A percentile compares a stretch with the other conserved stretches of the same genome.
Conservation (phyloP, 1,140 invertebrate species). For the Periplaneta americana region DNA sequence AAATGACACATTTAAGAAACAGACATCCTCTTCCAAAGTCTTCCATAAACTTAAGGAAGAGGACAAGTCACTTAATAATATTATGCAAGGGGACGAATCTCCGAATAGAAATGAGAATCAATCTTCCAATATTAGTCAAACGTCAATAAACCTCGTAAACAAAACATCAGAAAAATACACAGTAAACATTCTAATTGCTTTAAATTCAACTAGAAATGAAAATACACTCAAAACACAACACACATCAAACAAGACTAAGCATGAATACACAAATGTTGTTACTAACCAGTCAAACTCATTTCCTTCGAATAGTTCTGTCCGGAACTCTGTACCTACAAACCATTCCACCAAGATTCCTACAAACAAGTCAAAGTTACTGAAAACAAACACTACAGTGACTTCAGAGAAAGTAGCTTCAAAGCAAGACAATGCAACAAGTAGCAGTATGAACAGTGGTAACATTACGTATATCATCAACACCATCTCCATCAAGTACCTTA, state of each 20-base stretch:
- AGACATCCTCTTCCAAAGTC: background rate
- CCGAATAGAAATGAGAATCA: background rate
- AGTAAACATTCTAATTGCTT: background rate
- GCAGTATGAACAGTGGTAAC: background rate
- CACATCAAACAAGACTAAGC: background rate
- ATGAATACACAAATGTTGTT: background rate
- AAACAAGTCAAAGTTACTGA: background rate
- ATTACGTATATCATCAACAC: background rate
- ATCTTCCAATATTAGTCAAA: background rate
- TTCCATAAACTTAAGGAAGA: background rate
- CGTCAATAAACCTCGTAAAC: background rate
- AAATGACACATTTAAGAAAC: background rate
- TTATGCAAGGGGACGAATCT: background rate
- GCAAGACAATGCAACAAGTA: background rate
- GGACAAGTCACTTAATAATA: background rate
- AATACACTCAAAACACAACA: background rate
- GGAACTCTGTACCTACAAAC: background rate
- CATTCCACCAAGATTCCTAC: background rate
- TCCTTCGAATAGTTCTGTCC: background rate
- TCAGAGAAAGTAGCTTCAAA: background rate
- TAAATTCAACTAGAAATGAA: background rate
- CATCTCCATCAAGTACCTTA: background rate
- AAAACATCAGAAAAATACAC: background rate
- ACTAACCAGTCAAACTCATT: background rate
- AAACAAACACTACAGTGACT: background rate